Percentiles rank a stretch among this genome's conserved stretches.
Conservation (phyloP, 2,797 vertebrate genomes). For the Melanotaenia maccullochi region DNA sequence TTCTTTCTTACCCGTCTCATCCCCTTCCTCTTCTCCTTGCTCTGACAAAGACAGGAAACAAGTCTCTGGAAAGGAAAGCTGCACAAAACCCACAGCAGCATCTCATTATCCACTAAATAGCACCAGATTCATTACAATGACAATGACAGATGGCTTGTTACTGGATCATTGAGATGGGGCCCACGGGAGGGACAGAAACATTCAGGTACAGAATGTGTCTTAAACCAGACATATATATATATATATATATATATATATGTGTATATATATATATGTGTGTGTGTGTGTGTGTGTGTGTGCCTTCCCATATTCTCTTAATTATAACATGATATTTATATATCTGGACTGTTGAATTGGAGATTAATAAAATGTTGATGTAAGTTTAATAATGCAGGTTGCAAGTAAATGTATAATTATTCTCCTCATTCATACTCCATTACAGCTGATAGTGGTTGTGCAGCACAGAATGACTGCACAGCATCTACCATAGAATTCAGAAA, state of each 20-base stretch:
- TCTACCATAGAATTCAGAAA: no score
- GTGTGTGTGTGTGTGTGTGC: no score
- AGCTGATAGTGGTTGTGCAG: no score
- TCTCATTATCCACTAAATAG: constrained; percentile 86
- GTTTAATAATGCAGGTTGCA: background rate
- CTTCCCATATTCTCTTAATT: no score
- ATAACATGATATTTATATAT: no score
- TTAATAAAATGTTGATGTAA: background rate
- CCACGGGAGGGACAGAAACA: constrained; percentile 57
- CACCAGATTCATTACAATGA: constrained; percentile 86
- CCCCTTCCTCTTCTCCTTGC: constrained; percentile 26
- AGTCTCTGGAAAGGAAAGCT: constrained; percentile 67
- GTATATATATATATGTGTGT: no score
- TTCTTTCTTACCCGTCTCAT: constrained; percentile 22
- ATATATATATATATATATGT: no score
- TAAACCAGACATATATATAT: no score
- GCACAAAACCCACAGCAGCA: constrained; percentile 76
- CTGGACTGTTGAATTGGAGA: background rate
- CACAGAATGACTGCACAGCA: no score
- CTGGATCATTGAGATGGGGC: constrained; percentile 75
- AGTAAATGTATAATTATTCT: no score
- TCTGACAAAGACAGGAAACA: constrained; percentile 56
- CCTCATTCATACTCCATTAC: no score
- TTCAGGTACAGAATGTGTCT: constrained; percentile 55
- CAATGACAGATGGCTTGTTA: constrained; percentile 84